Base-by-base conservation (phyloP, 2,797 vertebrate species). In the Psittacula derbiana region DNA sequence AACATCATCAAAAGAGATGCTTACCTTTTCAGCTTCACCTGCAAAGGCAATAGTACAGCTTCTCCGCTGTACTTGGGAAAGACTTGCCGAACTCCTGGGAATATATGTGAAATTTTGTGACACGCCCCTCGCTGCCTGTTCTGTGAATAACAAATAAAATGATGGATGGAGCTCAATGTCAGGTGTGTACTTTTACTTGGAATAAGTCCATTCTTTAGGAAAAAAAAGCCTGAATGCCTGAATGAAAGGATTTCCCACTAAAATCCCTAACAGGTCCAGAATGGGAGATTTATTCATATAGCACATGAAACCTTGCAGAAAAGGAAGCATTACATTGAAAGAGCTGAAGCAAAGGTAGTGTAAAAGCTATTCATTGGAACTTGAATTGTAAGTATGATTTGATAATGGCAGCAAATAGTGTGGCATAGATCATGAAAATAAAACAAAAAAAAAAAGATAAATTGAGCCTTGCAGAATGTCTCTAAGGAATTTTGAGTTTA, bases 21-120 rank as follows among this genome's bases (percentile, higher is more conserved):
- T 94, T 96, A 96, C 96, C 96, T 96, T 76, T 36, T 64, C 55
- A 52, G 64, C 28, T 67, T 87, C 67, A 73, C 58, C 50, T 64
- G 64, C 6, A 7, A 87, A 44, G 46, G 67, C 24, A 62, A 5
- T 6, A 73, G 74, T 41, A 92, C 94, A 96, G 89, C 89, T 87
- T 64, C 84, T 60, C 75, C 76, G 96, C 91, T 94, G 92, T 66
- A 84, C 92, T 31, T 90, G 64, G 40, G n/a, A 44, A 40, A 85
- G 55, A 76, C 67, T 71, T 62, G 66, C 69, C 0, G 1, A 92
- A 76, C 44, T 83, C 73, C 66, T 40, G 69, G 46, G 41, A 91
- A 94, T 96, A 93, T 94, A 96, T 86, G 43, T 75, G 49, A 15
- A 40, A 16, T 47, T 79, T 70, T 61, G 64, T 69, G 91, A 73